Base-by-base conservation (phyloP, 2,113 vertebrate genomes). In the Hyperoodon ampullatus region DNA sequence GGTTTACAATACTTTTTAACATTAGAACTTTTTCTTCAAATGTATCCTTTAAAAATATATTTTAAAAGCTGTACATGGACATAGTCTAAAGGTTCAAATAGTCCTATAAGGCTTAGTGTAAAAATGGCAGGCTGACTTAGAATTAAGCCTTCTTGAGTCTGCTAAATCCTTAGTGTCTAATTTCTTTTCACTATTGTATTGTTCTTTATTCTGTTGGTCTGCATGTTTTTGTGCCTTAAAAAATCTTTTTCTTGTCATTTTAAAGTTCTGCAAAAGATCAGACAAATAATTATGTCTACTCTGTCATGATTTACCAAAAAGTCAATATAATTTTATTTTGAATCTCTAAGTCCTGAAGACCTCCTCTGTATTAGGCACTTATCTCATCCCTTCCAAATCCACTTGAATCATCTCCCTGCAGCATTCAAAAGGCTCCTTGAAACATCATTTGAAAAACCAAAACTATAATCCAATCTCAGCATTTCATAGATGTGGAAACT, bases 11-110 rank as follows among this genome's bases (percentile, higher is more conserved):
- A 44, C 30, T 47, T 74, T 90, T 92, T 71, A 82, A 33, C 21
- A 87, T 92, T 81, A 95, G 28, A 88, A 88, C 7, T 47, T 88
- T 81, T 77, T 89, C 13, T 84, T 86, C 28, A 78, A 82, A 91
- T 88, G 8, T 16, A 75, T 80, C 19, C 50, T 94, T 92, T 93
- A 3, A 60, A 81, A 96, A 72, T 60, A 35, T 53, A 33, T 47
- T 89, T 91, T 35, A 88, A 81, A 91, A 24, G 28, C 30, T 87
- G 23, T 92, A 65, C 5, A 71, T 65, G 18, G 30, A 30, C 30
- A 53, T 53, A 53, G 21, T 39, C 58, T 87, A 58, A 83, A 90
- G 3, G 89, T 4, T 63, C 77, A 89, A 53, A 39, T 58, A 93
- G 28, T 47, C 47, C 65, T 96, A 12, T 1, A 78, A 16, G 28